Base-by-base conservation (phyloP, 1,140 invertebrate species). In the Tetramorium simillimum region DNA sequence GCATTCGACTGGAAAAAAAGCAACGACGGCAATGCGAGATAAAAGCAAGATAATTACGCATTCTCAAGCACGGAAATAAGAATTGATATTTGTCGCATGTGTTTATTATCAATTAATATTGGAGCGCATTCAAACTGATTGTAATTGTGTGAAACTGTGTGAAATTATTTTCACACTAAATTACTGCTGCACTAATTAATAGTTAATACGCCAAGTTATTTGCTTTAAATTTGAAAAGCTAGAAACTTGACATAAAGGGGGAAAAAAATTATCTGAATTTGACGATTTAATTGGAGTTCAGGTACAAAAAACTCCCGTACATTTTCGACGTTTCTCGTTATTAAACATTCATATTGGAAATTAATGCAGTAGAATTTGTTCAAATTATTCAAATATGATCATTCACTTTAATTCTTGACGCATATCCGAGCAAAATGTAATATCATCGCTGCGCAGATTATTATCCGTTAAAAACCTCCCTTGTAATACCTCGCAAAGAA, bases 371-470 rank as follows among this genome's bases (percentile, higher is more conserved):
- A 56, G 2, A 81, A 81, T 21, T 56, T 56, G 37, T 70, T 67
- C 37, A 18, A 56, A 56, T 56, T 81, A 81, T 51, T 81, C 37
- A 56, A 72, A 43, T 70, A 72, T 51, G n/a, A 80, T 56, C n/a
- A 84, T 62, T 73, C 14, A 28, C 40, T 75, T 73, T 58, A 43
- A 73, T 84, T 53, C 33, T 56, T 40, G 46, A 56, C 62, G 51
- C 53, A 75, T 60, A 12, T 72, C 18, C 1, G 10, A 18, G 28
- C 24, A 43, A 75, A 37, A 21, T 9, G 56, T 37, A 73, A 82
- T 21, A 72, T 33, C 65, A 72, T 10, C 21, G 65, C 16, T 40
- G 10, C 14, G 14, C 28, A 58, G 10, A 9, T 18, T 69, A 69
- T 70, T 53, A 43, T 56, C 46, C 18, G 21, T 49, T 51, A 16